A percentile compares a stretch with the other conserved stretches of the same genome.
These are phyloP conservation scores for Anoplophora glabripennis DNA, from an alignment of 1,140 invertebrate genomes.

Conservation along the genomic window DNA sequence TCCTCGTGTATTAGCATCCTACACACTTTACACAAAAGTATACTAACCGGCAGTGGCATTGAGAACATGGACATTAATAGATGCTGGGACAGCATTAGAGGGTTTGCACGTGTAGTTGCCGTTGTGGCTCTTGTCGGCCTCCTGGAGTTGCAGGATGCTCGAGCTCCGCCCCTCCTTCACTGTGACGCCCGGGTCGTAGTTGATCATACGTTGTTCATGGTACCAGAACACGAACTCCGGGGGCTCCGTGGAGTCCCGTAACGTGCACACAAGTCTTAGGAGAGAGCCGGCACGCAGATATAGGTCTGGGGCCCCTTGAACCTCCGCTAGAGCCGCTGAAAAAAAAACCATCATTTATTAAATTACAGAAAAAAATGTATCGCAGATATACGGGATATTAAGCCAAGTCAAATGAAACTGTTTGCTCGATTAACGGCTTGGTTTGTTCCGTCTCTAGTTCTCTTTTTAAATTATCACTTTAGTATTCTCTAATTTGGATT, in stretches of 20 bases:
- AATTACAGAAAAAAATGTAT: too few species aligned
- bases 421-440: too few species aligned
- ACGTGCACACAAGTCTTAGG: constrained; percentile 67
- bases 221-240: constrained; percentile 81
- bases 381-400: too few species aligned
- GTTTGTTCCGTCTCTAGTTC: too few species aligned
- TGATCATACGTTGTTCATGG: constrained; percentile 70
- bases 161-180: constrained; percentile 51
- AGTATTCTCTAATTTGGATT: too few species aligned
- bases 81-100: constrained; percentile 65
- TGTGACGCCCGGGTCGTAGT: constrained; percentile 60
- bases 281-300: constrained; percentile 72
- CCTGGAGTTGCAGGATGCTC: constrained; percentile 56
- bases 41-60: constrained; percentile 49
- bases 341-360: too few species aligned
- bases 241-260: constrained; percentile 68
- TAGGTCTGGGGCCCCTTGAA: constrained; percentile 71
- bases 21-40: too few species aligned
- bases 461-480: too few species aligned
- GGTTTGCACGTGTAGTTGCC: constrained; percentile 70
- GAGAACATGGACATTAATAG: constrained; percentile 66
- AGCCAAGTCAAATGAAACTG: too few species aligned
- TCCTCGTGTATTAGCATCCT: not conserved
- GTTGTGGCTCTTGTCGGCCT: constrained; percentile 57
- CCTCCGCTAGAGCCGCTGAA: constrained; percentile 70